Base-by-base conservation (phyloP, 2,113 vertebrate species). In the Lota lota region DNA sequence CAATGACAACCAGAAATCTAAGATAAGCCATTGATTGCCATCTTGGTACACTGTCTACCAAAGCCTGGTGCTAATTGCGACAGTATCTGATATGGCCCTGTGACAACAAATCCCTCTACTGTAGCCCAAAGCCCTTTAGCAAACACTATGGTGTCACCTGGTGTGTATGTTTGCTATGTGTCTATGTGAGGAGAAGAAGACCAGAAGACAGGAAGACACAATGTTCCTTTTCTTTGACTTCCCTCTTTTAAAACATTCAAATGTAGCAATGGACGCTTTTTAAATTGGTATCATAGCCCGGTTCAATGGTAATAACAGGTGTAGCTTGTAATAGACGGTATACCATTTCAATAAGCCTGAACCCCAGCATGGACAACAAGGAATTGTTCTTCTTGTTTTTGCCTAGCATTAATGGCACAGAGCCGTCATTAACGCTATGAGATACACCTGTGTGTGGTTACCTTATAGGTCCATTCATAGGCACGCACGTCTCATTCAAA, bases 1-100 rank as follows among this genome's bases (percentile, higher is more conserved):
- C 15, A 21, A 56, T 18, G 16, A 16, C 22, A 36, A 59, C 63
- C 63, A 63, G 14, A 50, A 53, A 40, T 0, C 4, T 36, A 70
- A 65, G 63, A 64, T 11, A 54, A 70, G 72, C 16, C 21, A 22
- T 33, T 63, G 20, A 61, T 24, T 66, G 51, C 64, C 22, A 71
- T 69, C n/a, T 61, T 59, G 18, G 18, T 68, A n/a, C 24, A 59
- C 53, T 5, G 15, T 47, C 56, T 36, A 56, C 22, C 56, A 28
- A 53, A 22, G 53, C n/a, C 53, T 56, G 53, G 4, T 36, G 50
- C 60, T 22, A 66, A 56, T 50, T 68, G 22, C 51, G 47, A 63
- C 33, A 63, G 14, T 56, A 24, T 74, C 61, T 33, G 18, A 71
- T 61, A 50, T 36, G n/a, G 33, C 58, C 21, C 24, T 7, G n/a